phyloP scores from a whole-genome alignment of 2,113 vertebrate species.

The Ctenomys sociabilis region DNA sequence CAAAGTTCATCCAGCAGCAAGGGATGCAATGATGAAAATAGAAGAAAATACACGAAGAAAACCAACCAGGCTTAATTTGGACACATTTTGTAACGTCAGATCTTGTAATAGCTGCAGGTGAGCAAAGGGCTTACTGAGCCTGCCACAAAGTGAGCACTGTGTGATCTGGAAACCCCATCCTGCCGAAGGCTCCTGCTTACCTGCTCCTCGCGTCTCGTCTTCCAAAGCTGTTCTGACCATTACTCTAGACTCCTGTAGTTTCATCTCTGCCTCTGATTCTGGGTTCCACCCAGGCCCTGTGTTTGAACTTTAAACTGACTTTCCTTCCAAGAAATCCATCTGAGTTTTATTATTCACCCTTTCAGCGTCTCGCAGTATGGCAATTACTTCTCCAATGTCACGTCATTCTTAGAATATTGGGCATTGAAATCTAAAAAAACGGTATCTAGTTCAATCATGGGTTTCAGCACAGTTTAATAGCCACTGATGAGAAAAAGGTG shows the following conservation, averaged over 20 bases:
- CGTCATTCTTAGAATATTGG: constrained; percentile 77
- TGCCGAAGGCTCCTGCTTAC: neutral
- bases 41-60: neutral
- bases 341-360: constrained; percentile 77
- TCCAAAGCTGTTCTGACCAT: constrained; percentile 25
- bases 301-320: constrained; percentile 75
- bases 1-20: neutral
- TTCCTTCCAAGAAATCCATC: constrained; percentile 80
- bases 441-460: constrained; percentile 57
- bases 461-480: constrained; percentile 62
- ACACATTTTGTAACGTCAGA: neutral
- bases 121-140: neutral
- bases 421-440: constrained; percentile 61
- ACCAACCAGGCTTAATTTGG: neutral
- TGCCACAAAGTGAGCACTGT: neutral
- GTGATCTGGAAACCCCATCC: neutral
- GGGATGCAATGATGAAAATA: neutral
- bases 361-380: constrained; percentile 72
- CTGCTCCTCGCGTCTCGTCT: neutral
- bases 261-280: constrained; percentile 27
- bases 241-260: neutral
- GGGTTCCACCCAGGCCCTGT: constrained; percentile 57
- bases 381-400: constrained; percentile 76
- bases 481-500: constrained; percentile 68
- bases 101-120: neutral